Percentiles rank a stretch among this genome's conserved stretches.
Evolutionary conservation across 2,113 vertebrate genomes (phyloP).

Genomic region (Aldabrachelys gigantea): DNA sequence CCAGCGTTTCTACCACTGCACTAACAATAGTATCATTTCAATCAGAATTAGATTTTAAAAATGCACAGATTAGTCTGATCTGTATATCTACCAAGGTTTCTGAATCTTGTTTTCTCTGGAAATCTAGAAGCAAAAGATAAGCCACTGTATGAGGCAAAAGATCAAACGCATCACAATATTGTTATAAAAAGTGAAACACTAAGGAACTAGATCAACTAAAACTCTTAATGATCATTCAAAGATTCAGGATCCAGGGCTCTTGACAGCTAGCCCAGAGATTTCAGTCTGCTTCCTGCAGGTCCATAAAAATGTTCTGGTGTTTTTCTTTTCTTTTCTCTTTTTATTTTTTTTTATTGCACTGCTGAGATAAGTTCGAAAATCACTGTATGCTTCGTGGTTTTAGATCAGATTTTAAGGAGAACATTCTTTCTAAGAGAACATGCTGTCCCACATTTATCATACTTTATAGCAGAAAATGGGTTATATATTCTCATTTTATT

Average conservation of each 20-base stretch:
- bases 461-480: background rate
- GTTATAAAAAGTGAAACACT: background rate
- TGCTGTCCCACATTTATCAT: background rate
- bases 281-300: background rate
- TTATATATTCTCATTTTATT: background rate
- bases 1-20: background rate
- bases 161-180: background rate
- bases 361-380: background rate
- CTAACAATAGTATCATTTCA: background rate
- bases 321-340: background rate
- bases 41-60: conserved; percentile 19
- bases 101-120: background rate
- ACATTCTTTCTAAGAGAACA: background rate
- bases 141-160: background rate
- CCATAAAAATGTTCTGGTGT: background rate
- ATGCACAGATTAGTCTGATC: background rate
- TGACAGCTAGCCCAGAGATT: background rate
- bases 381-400: background rate
- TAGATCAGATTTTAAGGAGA: background rate
- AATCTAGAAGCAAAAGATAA: background rate
- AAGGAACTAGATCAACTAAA: background rate
- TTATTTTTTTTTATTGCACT: background rate
- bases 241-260: background rate
- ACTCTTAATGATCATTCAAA: background rate
- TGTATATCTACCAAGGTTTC: background rate